Percentiles rank a stretch among this genome's conserved stretches.
Conservation (phyloP, 2,888 invertebrate species). For the Ceraclea dissimilis region DNA sequence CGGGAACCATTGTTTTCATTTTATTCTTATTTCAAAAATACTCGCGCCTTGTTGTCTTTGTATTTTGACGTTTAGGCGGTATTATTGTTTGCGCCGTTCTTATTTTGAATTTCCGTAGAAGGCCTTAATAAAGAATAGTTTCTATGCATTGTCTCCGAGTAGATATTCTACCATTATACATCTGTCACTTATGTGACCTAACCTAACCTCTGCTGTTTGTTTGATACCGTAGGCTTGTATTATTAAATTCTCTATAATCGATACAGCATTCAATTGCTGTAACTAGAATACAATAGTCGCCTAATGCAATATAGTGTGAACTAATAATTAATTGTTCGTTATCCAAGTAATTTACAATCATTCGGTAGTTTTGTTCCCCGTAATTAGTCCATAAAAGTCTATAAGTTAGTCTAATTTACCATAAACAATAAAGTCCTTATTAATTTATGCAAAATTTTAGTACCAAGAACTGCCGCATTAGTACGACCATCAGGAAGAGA, state of each 20-base stretch:
- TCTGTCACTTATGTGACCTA: not conserved
- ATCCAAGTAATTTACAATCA: no score
- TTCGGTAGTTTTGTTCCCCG: no score
- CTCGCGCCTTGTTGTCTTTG: not conserved
- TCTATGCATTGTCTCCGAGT: not conserved
- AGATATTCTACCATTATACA: not conserved
- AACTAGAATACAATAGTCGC: no score
- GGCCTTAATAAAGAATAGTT: not conserved
- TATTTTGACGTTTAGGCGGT: not conserved
- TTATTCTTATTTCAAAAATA: not conserved
- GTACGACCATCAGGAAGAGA: no score
- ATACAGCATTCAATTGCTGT: no score
- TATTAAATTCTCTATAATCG: not conserved
- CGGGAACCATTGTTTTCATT: slow-evolving; percentile 1
- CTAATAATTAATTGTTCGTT: no score
- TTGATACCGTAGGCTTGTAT: not conserved
- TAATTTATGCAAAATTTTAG: no score
- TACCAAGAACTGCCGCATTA: no score
- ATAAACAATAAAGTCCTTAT: no score
- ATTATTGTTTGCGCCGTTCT: not conserved
- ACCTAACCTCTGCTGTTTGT: not conserved
- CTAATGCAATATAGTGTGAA: no score
- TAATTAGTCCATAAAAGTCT: no score
- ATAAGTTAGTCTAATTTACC: no score
- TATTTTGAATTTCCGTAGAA: not conserved